Percentiles rank a stretch among this genome's conserved stretches.
Conservation (phyloP, 2,797 vertebrate species). For the Sciurus vulgaris region DNA sequence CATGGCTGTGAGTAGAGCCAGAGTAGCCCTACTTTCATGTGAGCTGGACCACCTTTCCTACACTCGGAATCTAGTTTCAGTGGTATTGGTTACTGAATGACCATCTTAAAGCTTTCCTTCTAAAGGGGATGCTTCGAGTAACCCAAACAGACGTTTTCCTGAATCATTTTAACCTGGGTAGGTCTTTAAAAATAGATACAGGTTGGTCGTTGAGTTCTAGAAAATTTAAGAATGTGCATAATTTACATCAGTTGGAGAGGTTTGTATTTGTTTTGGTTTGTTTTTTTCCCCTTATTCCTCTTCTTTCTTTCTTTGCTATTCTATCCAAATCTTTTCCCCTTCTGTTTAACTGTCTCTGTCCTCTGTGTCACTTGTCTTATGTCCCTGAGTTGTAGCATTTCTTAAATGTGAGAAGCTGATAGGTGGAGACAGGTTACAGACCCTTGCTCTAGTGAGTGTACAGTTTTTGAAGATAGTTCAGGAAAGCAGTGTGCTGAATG, state of each 20-base stretch:
- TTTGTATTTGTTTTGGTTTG: neutral
- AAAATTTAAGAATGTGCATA: neutral
- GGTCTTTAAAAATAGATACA: neutral
- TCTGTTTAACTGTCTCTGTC: neutral
- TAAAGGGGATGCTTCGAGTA: neutral
- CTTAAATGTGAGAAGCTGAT: neutral
- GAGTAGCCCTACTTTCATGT: neutral
- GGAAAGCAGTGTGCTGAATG: fast-evolving
- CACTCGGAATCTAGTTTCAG: neutral
- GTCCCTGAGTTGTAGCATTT: neutral
- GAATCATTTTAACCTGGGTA: neutral
- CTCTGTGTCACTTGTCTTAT: neutral
- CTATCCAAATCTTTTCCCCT: neutral
- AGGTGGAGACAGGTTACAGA: neutral
- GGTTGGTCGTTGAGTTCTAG: neutral
- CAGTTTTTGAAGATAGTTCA: neutral
- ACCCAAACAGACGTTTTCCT: neutral
- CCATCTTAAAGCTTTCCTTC: neutral
- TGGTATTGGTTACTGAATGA: neutral
- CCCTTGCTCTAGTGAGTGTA: neutral
- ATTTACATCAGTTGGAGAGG: neutral
- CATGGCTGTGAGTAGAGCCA: slow-evolving; percentile 1
- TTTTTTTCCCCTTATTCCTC: too few relatives aligned
- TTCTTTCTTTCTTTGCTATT: neutral
- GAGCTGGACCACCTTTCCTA: neutral